Percentiles rank a stretch among this genome's conserved stretches.
These are phyloP conservation scores for Sternarchorhynchus goeldii DNA, from an alignment of 2,797 vertebrate genomes.

Conservation along the genomic window DNA sequence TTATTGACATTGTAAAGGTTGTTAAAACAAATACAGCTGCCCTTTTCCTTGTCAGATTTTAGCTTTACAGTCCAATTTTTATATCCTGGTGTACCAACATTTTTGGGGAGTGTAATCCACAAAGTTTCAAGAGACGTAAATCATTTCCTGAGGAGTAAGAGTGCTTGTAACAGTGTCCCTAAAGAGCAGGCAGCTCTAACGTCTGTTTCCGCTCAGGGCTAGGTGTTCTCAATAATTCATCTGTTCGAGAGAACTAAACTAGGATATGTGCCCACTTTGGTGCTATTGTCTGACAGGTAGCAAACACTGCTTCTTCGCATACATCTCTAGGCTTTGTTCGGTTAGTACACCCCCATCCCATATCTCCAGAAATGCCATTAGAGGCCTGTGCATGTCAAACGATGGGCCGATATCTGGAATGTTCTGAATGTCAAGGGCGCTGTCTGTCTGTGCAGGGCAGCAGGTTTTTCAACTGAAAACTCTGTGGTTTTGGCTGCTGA, in stretches of 20 bases:
- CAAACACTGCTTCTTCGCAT: background rate
- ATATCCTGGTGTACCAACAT: background rate
- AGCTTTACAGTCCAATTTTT: background rate
- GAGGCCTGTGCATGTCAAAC: background rate
- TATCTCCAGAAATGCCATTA: slow-evolving; percentile 6
- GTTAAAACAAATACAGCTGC: too few relatives aligned
- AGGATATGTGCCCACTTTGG: slow-evolving; percentile 65
- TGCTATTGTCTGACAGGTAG: slow-evolving; percentile 20
- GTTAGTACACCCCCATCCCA: background rate
- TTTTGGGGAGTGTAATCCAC: background rate
- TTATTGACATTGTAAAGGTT: too few relatives aligned
- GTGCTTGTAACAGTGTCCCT: slow-evolving; percentile 51
- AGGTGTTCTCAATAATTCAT: slow-evolving; percentile 78
- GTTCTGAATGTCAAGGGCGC: background rate
- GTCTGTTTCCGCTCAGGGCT: slow-evolving; percentile 59
- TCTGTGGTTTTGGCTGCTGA: background rate
- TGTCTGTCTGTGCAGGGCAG: background rate
- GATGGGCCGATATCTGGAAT: background rate
- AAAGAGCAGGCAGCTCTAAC: slow-evolving; percentile 62
- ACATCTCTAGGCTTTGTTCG: slow-evolving; percentile 12
- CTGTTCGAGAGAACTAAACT: slow-evolving; percentile 66
- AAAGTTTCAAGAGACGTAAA: slow-evolving; percentile 28
- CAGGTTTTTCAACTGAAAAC: background rate
- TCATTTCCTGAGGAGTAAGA: slow-evolving; percentile 40
- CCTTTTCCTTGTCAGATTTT: too few relatives aligned